Evolutionary conservation across 2,888 invertebrate species (phyloP).

Genomic region (Polyommatus iphigenia): DNA sequence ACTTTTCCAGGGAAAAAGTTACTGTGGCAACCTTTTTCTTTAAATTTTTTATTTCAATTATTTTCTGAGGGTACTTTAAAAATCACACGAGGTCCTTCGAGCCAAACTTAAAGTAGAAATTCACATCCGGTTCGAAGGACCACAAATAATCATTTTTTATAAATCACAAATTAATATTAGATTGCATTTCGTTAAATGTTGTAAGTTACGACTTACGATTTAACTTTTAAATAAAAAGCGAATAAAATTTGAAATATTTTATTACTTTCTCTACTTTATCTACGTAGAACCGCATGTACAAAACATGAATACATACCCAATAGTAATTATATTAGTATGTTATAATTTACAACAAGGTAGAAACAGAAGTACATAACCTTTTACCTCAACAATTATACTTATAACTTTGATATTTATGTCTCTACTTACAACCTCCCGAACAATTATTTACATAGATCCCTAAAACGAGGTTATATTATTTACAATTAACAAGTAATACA

Average conservation of each 20-base stretch:
- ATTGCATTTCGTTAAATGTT: background rate
- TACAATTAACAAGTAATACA: slow-evolving; percentile 26
- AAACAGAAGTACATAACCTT: slow-evolving; percentile 11
- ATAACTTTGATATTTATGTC: slow-evolving; percentile 27
- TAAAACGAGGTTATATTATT: slow-evolving; percentile 19
- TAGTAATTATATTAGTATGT: slow-evolving; percentile 21
- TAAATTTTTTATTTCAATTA: background rate
- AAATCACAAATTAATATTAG: background rate
- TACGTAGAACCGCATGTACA: slow-evolving; percentile 30
- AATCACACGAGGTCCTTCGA: background rate
- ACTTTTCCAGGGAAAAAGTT: background rate
- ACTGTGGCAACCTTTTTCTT: background rate
- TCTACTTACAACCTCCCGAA: slow-evolving; percentile 7
- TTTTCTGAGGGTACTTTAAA: background rate
- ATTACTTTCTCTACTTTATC: slow-evolving; percentile 26
- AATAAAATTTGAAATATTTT: slow-evolving; percentile 20
- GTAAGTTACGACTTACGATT: background rate
- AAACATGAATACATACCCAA: slow-evolving; percentile 25
- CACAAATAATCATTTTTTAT: too few relatives aligned
- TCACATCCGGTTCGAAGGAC: too few relatives aligned
- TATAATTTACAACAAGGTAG: slow-evolving; percentile 25
- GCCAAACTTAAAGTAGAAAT: background rate
- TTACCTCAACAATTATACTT: slow-evolving; percentile 1
- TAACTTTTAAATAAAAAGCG: slow-evolving; percentile 3
- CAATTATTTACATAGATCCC: slow-evolving; percentile 24